phyloP scores from a whole-genome alignment of 2,797 vertebrate species.

The Tenualosa thibaudeaui region DNA sequence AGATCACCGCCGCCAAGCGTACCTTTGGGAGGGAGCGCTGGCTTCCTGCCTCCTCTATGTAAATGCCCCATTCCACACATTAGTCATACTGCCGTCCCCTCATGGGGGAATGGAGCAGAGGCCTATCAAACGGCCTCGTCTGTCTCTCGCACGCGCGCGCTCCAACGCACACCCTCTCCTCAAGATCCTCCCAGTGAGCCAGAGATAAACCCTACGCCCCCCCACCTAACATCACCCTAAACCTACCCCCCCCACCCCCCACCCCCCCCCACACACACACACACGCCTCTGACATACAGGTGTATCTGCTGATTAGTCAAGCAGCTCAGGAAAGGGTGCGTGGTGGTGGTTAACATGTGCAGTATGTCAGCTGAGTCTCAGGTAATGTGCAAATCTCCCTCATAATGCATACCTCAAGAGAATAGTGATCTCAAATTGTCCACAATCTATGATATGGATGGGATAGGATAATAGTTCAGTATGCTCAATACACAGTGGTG shows the following conservation, averaged over 20 bases:
- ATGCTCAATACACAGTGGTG: background rate
- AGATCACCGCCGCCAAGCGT: constrained; percentile 55
- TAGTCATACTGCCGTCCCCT: constrained; percentile 74
- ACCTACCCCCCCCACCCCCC: constrained; percentile 25
- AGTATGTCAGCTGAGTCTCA: background rate
- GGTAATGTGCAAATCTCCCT: background rate
- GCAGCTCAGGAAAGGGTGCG: background rate
- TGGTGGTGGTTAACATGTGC: background rate
- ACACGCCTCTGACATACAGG: background rate
- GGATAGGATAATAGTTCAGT: background rate
- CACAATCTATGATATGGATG: background rate
- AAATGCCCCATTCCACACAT: constrained; percentile 77
- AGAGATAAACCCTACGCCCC: constrained; percentile 70
- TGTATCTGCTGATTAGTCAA: constrained; percentile 3
- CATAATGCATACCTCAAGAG: background rate
- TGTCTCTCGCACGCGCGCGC: background rate
- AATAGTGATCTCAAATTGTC: constrained; percentile 12
- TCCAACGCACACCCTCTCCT: constrained; percentile 14
- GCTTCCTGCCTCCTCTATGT: constrained; percentile 69
- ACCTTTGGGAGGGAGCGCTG: constrained; percentile 73
- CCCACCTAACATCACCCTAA: constrained; percentile 47
- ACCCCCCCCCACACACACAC: background rate
- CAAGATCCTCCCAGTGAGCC: constrained; percentile 69
- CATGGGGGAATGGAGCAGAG: constrained; percentile 67
- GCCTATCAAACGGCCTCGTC: constrained; percentile 67